A percentile compares a stretch with the other conserved stretches of the same genome.
Conservation (phyloP, 2,113 vertebrate genomes). For the Eclectus roratus region DNA sequence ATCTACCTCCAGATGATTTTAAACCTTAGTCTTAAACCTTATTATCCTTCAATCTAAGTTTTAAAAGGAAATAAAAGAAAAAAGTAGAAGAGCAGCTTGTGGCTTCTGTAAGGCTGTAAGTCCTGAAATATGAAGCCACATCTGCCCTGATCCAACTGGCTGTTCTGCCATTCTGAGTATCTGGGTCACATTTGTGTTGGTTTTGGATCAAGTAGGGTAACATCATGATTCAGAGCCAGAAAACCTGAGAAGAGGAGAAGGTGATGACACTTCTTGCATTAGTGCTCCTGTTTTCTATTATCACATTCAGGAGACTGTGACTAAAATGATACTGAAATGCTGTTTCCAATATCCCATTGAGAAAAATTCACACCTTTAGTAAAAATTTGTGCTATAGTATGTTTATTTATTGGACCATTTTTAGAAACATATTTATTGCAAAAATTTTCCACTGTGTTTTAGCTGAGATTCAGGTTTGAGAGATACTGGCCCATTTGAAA, state of each 20-base stretch:
- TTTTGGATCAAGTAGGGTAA: not conserved
- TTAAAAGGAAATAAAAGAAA: not conserved
- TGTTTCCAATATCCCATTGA: not conserved
- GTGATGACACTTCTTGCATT: not conserved
- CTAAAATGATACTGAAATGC: not conserved
- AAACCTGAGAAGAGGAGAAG: not conserved
- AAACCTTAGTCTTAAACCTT: not conserved
- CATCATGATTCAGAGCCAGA: not conserved
- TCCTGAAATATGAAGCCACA: not conserved
- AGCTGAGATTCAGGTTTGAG: not conserved
- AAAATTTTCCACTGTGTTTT: not conserved
- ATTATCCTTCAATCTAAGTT: not conserved
- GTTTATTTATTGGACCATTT: not conserved
- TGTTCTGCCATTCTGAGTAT: not conserved
- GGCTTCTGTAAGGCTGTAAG: not conserved
- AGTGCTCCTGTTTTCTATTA: not conserved
- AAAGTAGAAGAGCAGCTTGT: not conserved
- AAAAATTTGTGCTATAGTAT: not conserved
- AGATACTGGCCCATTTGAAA: not conserved
- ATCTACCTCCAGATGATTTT: not conserved
- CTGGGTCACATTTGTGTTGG: not conserved
- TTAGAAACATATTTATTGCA: not conserved
- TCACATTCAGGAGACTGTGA: not conserved
- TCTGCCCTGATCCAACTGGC: not conserved
- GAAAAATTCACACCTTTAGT: not conserved